phyloP scores from a whole-genome alignment of 1,140 invertebrate genomes.

The Ctenoplectra terminalis region DNA sequence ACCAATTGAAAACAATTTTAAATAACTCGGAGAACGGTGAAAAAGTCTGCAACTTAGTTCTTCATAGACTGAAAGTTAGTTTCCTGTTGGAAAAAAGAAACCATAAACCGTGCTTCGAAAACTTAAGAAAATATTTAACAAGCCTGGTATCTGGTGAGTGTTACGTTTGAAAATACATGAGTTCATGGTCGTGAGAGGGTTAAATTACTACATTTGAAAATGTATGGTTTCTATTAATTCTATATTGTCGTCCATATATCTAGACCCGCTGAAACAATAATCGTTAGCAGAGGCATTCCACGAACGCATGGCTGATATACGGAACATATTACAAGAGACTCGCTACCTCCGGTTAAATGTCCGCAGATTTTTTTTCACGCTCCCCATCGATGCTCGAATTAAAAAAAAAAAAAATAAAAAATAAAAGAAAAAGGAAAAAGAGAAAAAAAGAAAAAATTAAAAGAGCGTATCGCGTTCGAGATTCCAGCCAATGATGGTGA shows the following conservation, averaged over 20 bases:
- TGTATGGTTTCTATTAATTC: too few relatives aligned
- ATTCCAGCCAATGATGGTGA: conserved; percentile 25
- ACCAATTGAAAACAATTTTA: too few relatives aligned
- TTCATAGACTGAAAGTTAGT: too few relatives aligned
- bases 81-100: too few relatives aligned
- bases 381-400: not conserved
- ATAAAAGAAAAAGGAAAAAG: not conserved
- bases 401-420: not conserved
- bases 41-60: too few relatives aligned
- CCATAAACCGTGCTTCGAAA: too few relatives aligned
- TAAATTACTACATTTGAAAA: not conserved
- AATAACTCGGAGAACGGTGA: too few relatives aligned
- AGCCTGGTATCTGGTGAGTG: too few relatives aligned
- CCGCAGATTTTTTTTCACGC: not conserved
- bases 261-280: not conserved
- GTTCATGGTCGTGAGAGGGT: not conserved
- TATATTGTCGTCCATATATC: not conserved
- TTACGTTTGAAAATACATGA: too few relatives aligned
- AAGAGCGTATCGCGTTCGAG: conserved; percentile 17
- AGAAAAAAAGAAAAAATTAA: not conserved
- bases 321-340: conserved; percentile 2
- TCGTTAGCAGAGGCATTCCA: conserved; percentile 1
- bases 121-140: too few relatives aligned
- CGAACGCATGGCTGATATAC: not conserved
- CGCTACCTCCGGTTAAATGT: conserved; percentile 10